Evolutionary conservation across 2,797 vertebrate genomes (phyloP), one percentile per base, ranked within the genome.

Genomic region (Lemur catta): DNA sequence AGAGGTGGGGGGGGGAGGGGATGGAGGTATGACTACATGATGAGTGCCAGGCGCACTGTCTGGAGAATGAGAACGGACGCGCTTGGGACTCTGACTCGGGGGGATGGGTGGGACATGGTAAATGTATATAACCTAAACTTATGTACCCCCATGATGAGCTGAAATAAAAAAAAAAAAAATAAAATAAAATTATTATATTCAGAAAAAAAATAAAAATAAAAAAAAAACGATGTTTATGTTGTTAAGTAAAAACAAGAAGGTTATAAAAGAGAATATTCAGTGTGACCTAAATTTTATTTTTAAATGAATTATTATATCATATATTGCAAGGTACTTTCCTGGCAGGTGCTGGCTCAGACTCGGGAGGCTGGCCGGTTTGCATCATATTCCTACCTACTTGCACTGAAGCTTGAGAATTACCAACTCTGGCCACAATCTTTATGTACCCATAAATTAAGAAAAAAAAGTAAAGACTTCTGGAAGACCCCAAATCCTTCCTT

Each of bases 191-290:
- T n/a, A n/a, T n/a, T n/a, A n/a, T n/a, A n/a, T n/a, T n/a, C n/a
- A n/a, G n/a, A n/a, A n/a, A n/a, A n/a, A n/a, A n/a, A n/a, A n/a
- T n/a, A n/a, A n/a, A n/a, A n/a, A n/a, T n/a, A n/a, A n/a, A n/a
- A n/a, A n/a, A n/a, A 30, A 67, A 79, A 93, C 28, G 63, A 48
- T 50, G 10, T 81, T 80, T 67, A 72, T 38, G 4, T 38, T 82
- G 14, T 55, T 90, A 74, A 72, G 38, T 85, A 52, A 72, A 94
- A 91, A 75, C 20, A 71, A 63, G 26, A 78, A 65, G 38, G 28
- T 48, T 81, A 69, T 67, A 84, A 91, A 94, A 41, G 38, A 89
- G 52, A 71, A 33, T 88, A 78, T 82, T 94, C 72, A 67, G 46
- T 63, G 12, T 89, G n/a, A 74, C 35, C 26, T 20, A 59, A 55